phyloP scores from a whole-genome alignment of 2,797 vertebrate genomes.

The Podarcis lilfordi region DNA sequence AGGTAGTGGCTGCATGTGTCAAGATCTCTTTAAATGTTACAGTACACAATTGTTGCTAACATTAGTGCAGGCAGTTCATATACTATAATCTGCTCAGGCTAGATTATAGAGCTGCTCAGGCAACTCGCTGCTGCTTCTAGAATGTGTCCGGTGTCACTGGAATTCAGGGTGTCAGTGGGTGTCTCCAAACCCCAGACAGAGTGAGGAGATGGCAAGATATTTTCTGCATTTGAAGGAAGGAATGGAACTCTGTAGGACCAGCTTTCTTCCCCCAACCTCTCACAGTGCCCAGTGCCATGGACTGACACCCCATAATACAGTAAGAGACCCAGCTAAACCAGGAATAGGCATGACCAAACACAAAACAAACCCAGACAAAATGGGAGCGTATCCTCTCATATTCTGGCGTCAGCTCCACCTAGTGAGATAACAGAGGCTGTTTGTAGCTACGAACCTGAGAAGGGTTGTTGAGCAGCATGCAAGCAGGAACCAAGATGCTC shows the following conservation, averaged over 20 bases:
- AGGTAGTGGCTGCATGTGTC: neutral
- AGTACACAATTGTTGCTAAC: neutral
- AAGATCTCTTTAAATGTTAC: neutral
- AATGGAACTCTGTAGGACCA: neutral
- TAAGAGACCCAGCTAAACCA: neutral
- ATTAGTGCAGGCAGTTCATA: neutral
- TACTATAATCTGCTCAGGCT: neutral
- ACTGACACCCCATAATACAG: neutral
- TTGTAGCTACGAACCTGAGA: neutral
- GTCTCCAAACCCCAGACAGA: neutral
- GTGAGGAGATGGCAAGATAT: neutral
- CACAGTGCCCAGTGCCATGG: neutral
- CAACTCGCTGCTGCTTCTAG: neutral
- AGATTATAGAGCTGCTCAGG: neutral
- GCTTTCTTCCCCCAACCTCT: neutral
- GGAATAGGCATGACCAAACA: neutral
- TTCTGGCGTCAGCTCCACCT: neutral
- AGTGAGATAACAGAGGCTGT: fast-evolving
- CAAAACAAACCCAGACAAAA: neutral
- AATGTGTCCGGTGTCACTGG: neutral
- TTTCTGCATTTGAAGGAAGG: neutral
- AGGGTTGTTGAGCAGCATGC: neutral
- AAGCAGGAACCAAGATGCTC: neutral
- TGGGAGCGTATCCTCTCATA: neutral
- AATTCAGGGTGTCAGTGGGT: neutral